These are phyloP conservation scores for Pteromalus puparum DNA, from an alignment of 1,140 invertebrate genomes.

Conservation along the genomic window DNA sequence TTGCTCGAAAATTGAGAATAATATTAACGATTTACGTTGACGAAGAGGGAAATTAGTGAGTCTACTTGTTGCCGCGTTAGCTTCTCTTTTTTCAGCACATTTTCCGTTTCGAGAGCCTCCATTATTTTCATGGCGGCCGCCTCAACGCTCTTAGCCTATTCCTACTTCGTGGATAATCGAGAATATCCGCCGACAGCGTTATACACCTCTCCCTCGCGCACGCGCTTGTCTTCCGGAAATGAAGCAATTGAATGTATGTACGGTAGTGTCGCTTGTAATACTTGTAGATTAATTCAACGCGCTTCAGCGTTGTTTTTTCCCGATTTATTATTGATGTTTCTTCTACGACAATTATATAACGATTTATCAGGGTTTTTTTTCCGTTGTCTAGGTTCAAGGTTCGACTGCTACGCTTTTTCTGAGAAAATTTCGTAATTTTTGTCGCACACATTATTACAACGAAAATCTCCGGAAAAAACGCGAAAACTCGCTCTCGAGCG, in stretches of 20 bases:
- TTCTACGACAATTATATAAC: background rate
- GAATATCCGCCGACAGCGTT: constrained; percentile 45
- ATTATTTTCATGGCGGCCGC: constrained; percentile 49
- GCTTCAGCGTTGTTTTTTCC: background rate
- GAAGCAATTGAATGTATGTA: constrained; percentile 35
- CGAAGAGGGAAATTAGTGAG: background rate
- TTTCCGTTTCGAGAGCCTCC: constrained; percentile 31
- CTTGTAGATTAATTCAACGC: constrained; percentile 29
- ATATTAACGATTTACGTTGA: background rate
- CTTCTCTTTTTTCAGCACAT: constrained; percentile 20
- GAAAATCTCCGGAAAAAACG: no score
- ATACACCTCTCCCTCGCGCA: background rate
- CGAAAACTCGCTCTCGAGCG: no score
- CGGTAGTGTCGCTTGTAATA: constrained; percentile 44
- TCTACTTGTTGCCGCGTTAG: background rate
- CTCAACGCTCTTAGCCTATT: constrained; percentile 13
- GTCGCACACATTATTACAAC: no score
- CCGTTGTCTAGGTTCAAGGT: background rate
- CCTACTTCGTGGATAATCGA: constrained; percentile 44
- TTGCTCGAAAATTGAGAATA: background rate
- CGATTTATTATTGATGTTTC: no score
- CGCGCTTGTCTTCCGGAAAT: constrained; percentile 37
- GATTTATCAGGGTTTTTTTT: background rate
- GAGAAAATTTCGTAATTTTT: no score
- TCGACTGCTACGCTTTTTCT: background rate